A percentile compares a stretch with the other conserved stretches of the same genome.
Evolutionary conservation across 2,888 invertebrate species (phyloP).

Genomic region (Erannis defoliaria): DNA sequence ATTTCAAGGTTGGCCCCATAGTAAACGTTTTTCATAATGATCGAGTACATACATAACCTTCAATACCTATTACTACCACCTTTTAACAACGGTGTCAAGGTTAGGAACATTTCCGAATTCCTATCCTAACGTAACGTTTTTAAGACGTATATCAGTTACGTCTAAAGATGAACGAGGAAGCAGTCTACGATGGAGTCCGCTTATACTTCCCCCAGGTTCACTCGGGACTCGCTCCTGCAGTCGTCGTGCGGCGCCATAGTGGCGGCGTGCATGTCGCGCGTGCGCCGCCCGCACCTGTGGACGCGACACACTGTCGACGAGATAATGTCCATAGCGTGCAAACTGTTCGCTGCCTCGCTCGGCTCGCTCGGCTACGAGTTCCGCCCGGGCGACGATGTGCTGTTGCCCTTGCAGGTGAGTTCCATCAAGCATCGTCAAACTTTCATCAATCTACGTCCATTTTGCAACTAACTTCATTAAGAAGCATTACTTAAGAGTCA

Average conservation of each 20-base stretch:
- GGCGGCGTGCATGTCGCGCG: slow-evolving; percentile 86
- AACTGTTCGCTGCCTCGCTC: slow-evolving; percentile 80
- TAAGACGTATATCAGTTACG: too few species aligned
- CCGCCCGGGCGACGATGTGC: slow-evolving; percentile 84
- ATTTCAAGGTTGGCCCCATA: too few species aligned
- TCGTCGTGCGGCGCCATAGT: slow-evolving; percentile 86
- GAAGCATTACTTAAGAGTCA: too few species aligned
- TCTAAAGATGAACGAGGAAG: too few species aligned
- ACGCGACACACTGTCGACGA: slow-evolving; percentile 84
- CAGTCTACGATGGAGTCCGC: too few species aligned
- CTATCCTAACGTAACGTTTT: too few species aligned
- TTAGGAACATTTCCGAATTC: too few species aligned
- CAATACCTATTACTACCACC: too few species aligned
- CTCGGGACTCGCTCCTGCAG: slow-evolving; percentile 78
- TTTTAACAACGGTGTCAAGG: too few species aligned
- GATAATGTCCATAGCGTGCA: slow-evolving; percentile 80
- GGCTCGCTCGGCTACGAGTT: slow-evolving; percentile 84
- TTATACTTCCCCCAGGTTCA: slow-evolving; percentile 70
- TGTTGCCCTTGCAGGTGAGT: slow-evolving; percentile 77
- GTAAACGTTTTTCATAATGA: too few species aligned
- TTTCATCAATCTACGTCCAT: background rate
- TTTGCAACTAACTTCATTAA: background rate
- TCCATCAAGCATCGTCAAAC: background rate
- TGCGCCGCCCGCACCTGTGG: slow-evolving; percentile 87
- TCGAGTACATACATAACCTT: too few species aligned